Percentiles rank a stretch among this genome's conserved stretches.
phyloP scores from a whole-genome alignment of 2,797 vertebrate genomes.

The Chaunax sp. region DNA sequence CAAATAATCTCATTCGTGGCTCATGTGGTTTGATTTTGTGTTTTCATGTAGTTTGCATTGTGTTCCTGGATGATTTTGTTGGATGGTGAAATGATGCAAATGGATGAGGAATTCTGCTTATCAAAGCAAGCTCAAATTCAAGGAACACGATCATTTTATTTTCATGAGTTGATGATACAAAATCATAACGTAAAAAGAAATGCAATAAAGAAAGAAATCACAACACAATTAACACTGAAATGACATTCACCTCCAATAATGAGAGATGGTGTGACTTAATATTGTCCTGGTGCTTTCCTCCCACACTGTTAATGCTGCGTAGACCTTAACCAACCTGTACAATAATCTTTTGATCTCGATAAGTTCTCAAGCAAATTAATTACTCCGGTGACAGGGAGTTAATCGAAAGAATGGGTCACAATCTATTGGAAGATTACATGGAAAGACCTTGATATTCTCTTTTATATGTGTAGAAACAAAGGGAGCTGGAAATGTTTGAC shows the following conservation, averaged over 20 bases:
- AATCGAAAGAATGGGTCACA: slow-evolving; percentile 49
- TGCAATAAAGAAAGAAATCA: not conserved
- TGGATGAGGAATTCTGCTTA: not conserved
- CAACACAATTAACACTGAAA: not conserved
- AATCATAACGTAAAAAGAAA: not conserved
- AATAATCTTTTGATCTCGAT: slow-evolving; percentile 40
- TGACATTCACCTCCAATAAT: not conserved
- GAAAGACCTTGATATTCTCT: slow-evolving; percentile 21
- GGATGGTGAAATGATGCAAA: not conserved
- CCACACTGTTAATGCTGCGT: no score
- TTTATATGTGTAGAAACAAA: slow-evolving; percentile 35
- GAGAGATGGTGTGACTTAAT: not conserved
- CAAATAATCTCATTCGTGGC: no score
- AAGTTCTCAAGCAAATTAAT: slow-evolving; percentile 49
- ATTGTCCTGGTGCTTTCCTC: no score
- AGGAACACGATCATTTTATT: not conserved
- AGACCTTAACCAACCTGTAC: not conserved
- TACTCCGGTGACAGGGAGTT: slow-evolving; percentile 55
- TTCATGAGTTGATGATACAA: not conserved
- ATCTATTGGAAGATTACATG: slow-evolving; percentile 33
- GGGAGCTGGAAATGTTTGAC: slow-evolving; percentile 31
- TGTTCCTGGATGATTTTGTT: slow-evolving; percentile 20
- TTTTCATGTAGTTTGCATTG: no score
- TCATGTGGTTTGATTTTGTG: slow-evolving; percentile 10
- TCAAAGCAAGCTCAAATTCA: slow-evolving; percentile 1